Conservation (phyloP, 2,888 invertebrate genomes). For the Hecatera dysodea region DNA sequence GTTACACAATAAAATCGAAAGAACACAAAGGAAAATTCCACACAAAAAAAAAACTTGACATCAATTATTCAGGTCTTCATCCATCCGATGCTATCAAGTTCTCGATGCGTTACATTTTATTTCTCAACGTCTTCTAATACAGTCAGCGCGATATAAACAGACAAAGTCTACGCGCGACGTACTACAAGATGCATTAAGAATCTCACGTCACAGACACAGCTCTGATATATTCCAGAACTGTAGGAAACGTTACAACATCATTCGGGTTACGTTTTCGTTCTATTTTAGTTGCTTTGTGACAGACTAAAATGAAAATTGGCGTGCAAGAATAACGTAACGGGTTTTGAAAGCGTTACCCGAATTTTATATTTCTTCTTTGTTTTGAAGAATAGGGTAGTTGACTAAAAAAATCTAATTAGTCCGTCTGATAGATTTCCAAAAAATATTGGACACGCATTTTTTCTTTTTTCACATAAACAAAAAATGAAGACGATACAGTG, state of each 20-base stretch:
- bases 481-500: too few relatives aligned
- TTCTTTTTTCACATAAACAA: too few relatives aligned
- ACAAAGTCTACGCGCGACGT: slow-evolving; percentile 71
- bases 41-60: neutral
- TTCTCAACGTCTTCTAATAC: slow-evolving; percentile 76
- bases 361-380: slow-evolving; percentile 35
- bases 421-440: too few relatives aligned
- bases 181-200: slow-evolving; percentile 87
- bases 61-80: slow-evolving; percentile 36
- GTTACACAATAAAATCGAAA: neutral
- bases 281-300: slow-evolving; percentile 41
- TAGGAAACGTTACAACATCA: slow-evolving; percentile 52
- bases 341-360: slow-evolving; percentile 18
- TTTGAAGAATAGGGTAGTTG: too few relatives aligned
- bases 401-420: too few relatives aligned
- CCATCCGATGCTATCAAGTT: slow-evolving; percentile 12
- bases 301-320: slow-evolving; percentile 14
- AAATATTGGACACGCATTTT: too few relatives aligned
- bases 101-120: slow-evolving; percentile 67
- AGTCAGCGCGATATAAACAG: slow-evolving; percentile 47
- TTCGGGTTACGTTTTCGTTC: slow-evolving; percentile 41
- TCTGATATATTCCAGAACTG: slow-evolving; percentile 58
- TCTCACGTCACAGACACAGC: slow-evolving; percentile 73
- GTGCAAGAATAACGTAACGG: slow-evolving; percentile 4
- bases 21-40: slow-evolving; percentile 5